Conservation (phyloP, 2,797 vertebrate species). For the Manis javanica region DNA sequence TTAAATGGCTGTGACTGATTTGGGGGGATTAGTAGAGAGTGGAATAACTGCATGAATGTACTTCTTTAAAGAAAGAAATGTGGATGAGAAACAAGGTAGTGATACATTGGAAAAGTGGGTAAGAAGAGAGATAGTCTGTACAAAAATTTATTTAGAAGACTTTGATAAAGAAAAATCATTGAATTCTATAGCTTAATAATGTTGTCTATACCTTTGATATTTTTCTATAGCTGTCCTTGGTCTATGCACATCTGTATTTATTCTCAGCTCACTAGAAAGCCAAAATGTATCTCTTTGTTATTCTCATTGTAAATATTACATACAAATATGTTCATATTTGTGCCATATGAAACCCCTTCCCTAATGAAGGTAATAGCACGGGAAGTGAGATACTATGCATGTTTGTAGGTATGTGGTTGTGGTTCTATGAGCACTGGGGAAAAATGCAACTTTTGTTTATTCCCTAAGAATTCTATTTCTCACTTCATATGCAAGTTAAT, state of each 20-base stretch:
- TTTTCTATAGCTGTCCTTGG: not conserved
- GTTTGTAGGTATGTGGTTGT: not conserved
- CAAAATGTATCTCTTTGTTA: not conserved
- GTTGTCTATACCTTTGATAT: not conserved
- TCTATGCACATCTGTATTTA: not conserved
- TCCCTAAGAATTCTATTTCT: not conserved
- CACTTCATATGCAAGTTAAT: not conserved
- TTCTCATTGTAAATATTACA: not conserved
- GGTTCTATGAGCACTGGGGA: not conserved
- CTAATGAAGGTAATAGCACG: not conserved
- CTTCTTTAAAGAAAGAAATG: not conserved
- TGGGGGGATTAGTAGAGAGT: accelerated
- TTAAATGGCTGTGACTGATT: not conserved
- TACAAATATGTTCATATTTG: not conserved
- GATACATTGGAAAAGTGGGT: not conserved
- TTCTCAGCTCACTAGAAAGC: not conserved
- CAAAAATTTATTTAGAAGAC: not conserved
- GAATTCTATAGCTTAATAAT: not conserved
- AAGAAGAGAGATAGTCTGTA: not conserved
- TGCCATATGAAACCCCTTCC: not conserved
- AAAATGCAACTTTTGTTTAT: not conserved
- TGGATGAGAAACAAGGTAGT: not conserved
- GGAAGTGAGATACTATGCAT: accelerated
- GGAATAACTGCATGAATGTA: not conserved
- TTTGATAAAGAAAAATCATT: not conserved